Evolutionary conservation across 2,888 invertebrate genomes (phyloP).

Genomic region (Nomada hirtipes): DNA sequence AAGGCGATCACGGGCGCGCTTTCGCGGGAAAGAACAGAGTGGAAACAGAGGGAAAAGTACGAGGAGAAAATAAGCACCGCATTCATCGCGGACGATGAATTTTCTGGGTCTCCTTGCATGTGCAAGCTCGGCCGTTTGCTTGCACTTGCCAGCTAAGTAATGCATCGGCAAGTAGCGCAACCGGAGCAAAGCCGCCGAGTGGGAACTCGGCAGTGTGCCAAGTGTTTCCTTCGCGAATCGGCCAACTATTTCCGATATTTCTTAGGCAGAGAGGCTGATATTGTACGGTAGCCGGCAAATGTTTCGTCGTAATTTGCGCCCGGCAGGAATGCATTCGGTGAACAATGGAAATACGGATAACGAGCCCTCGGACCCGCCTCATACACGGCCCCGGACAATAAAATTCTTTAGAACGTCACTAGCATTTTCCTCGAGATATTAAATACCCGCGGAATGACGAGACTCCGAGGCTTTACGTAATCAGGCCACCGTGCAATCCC

Average conservation of each 20-base stretch:
- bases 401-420: constrained; percentile 61
- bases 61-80: constrained; percentile 23
- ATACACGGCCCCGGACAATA: constrained; percentile 49
- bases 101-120: constrained; percentile 60
- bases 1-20: constrained; percentile 43
- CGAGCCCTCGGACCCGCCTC: constrained; percentile 60
- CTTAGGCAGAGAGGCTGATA: constrained; percentile 59
- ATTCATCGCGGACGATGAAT: constrained; percentile 64
- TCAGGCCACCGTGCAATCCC: constrained; percentile 45
- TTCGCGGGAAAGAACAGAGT: not conserved
- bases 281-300: constrained; percentile 54
- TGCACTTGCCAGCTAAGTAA: constrained; percentile 62
- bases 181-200: constrained; percentile 57
- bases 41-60: not conserved
- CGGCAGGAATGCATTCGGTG: constrained; percentile 55
- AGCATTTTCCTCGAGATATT: constrained; percentile 63
- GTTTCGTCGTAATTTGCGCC: constrained; percentile 60
- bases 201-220: constrained; percentile 64
- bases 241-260: constrained; percentile 70
- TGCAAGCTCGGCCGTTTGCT: constrained; percentile 47
- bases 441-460: constrained; percentile 46
- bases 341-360: constrained; percentile 56
- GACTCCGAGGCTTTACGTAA: constrained; percentile 44
- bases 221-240: constrained; percentile 68
- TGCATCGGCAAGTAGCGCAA: constrained; percentile 64